Evolutionary conservation across 2,113 vertebrate genomes (phyloP).

Genomic region (Onychostruthus taczanowskii): DNA sequence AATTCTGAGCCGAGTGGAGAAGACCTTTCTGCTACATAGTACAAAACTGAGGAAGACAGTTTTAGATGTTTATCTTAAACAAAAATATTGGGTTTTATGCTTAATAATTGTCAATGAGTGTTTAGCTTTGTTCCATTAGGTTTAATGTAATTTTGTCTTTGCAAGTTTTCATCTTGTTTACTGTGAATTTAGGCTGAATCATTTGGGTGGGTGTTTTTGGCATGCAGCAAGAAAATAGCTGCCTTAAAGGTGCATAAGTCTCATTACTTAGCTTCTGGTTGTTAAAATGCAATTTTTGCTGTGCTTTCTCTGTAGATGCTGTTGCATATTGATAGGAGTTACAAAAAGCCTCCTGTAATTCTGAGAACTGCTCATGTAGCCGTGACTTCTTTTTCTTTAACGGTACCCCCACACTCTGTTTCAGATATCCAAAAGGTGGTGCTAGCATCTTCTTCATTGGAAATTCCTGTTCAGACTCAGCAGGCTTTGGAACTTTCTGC

Average conservation of each 20-base stretch:
- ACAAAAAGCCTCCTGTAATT: accelerated
- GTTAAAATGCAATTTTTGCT: background rate
- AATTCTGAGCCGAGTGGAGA: background rate
- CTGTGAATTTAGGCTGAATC: background rate
- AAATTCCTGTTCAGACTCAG: conserved; percentile 66
- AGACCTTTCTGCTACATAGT: background rate
- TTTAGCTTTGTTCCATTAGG: background rate
- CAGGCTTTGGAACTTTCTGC: conserved; percentile 77
- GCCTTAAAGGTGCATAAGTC: background rate
- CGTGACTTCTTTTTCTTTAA: background rate
- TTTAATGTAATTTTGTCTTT: background rate
- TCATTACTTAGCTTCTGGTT: background rate
- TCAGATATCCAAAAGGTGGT: conserved; percentile 77
- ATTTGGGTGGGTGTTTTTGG: background rate
- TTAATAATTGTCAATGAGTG: background rate
- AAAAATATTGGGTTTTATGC: background rate
- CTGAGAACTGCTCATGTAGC: accelerated
- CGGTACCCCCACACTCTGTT: background rate
- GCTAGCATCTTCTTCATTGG: conserved; percentile 74
- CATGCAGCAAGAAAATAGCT: background rate
- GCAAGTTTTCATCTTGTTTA: background rate
- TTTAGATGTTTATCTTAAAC: background rate
- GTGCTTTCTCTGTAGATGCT: background rate
- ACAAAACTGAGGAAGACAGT: background rate
- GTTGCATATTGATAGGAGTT: background rate